These are phyloP conservation scores for Meloidogyne chitwoodi DNA, from an alignment of 1,140 invertebrate species.

Conservation along the genomic window DNA sequence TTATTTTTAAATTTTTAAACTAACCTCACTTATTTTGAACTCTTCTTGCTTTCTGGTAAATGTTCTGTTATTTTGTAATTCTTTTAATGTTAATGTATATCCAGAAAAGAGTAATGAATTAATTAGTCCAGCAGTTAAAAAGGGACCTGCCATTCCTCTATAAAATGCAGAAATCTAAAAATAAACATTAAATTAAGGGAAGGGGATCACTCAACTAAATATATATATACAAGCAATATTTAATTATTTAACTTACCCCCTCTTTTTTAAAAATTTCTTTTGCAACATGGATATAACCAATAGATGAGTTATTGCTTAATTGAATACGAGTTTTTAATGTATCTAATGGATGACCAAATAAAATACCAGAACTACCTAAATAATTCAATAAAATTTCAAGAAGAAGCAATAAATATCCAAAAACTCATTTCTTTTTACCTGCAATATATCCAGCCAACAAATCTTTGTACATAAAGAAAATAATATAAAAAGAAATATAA, in stretches of 20 bases:
- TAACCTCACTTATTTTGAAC: not conserved
- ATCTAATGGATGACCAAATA: not conserved
- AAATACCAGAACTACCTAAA: constrained; percentile 1
- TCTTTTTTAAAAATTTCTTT: not conserved
- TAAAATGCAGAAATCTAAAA: not conserved
- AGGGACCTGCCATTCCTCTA: not conserved
- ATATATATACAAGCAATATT: too few relatives aligned
- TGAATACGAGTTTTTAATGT: not conserved
- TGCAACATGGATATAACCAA: not conserved
- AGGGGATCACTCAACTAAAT: too few relatives aligned
- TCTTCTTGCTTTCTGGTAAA: not conserved
- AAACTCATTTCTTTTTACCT: not conserved
- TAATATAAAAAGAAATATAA: too few relatives aligned
- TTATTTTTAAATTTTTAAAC: not conserved
- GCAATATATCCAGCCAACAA: not conserved
- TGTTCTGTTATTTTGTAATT: not conserved
- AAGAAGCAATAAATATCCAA: too few relatives aligned
- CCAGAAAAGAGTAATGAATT: not conserved
- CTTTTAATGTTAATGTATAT: constrained; percentile 2
- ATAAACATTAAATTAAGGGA: too few relatives aligned
- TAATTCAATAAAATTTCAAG: not conserved
- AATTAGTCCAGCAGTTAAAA: not conserved
- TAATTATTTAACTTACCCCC: not conserved
- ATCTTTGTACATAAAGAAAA: not conserved
- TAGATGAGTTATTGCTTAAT: not conserved